Conservation (phyloP, 2,113 vertebrate genomes). For the Chitala chitala region DNA sequence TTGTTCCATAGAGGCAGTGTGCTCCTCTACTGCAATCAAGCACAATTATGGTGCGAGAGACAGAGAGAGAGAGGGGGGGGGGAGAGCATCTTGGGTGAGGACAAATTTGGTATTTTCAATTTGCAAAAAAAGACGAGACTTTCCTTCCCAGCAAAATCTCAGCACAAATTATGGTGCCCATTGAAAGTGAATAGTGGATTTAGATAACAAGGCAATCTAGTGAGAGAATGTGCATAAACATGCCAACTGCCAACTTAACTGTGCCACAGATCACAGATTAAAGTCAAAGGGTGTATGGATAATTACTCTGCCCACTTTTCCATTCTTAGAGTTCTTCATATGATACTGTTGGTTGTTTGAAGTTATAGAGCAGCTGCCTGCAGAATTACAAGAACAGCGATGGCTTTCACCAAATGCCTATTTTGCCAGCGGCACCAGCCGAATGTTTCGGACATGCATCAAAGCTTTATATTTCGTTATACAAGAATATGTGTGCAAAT, state of each 20-base stretch:
- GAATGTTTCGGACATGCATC: not conserved
- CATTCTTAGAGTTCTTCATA: constrained; percentile 14
- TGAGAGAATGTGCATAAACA: not conserved
- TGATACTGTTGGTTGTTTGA: constrained; percentile 2
- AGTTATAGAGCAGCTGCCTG: not conserved
- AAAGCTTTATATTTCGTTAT: not conserved
- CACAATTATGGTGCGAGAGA: not conserved
- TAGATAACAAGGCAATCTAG: not conserved
- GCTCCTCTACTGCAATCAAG: not conserved
- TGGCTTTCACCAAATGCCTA: not conserved
- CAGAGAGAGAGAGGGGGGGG: not conserved
- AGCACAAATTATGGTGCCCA: not conserved
- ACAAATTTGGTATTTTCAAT: not conserved
- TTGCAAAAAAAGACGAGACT: not conserved
- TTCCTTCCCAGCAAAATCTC: not conserved
- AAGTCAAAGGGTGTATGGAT: constrained; percentile 8
- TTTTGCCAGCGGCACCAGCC: constrained; percentile 5
- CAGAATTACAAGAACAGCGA: not conserved
- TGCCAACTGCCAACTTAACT: constrained; percentile 4
- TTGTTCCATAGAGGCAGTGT: not conserved
- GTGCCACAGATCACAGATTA: constrained; percentile 3
- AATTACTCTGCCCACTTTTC: constrained; percentile 5
- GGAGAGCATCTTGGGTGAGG: not conserved
- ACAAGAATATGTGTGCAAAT: not conserved
- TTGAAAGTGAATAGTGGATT: not conserved